Evolutionary conservation across 2,113 vertebrate species (phyloP).

Genomic region (Murina feae): DNA sequence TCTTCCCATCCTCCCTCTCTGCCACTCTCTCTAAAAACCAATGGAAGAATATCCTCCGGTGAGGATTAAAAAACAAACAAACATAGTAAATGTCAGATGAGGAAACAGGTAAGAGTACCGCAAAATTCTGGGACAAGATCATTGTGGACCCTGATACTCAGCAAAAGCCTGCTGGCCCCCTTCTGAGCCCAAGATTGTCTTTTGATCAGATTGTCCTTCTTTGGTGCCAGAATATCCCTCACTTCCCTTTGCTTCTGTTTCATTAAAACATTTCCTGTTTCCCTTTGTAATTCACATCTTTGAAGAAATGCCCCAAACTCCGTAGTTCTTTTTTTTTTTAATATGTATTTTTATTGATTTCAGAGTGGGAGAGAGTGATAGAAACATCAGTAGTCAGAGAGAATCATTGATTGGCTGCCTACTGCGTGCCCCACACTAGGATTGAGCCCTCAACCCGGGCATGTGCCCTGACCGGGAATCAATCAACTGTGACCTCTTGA

Average conservation of each 20-base stretch:
- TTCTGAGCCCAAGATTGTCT: not conserved
- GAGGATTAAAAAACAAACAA: not conserved
- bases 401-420: too few species aligned
- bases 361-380: too few species aligned
- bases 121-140: not conserved
- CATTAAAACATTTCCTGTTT: not conserved
- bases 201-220: constrained; percentile 8
- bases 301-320: not conserved
- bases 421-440: too few species aligned
- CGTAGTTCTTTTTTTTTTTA: not conserved
- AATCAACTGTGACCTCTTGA: too few species aligned
- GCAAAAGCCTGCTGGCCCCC: not conserved
- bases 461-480: too few species aligned
- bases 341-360: too few species aligned
- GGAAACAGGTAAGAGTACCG: not conserved
- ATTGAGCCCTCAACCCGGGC: too few species aligned
- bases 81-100: not conserved
- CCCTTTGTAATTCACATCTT: not conserved
- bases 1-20: too few species aligned
- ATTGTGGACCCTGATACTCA: not conserved
- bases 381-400: too few species aligned
- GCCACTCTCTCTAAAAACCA: too few species aligned
- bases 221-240: not conserved
- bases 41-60: too few species aligned
- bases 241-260: not conserved